Base-by-base conservation (phyloP, 64 coral and sea anemone species). In the Catalaphyllia jardinei region DNA sequence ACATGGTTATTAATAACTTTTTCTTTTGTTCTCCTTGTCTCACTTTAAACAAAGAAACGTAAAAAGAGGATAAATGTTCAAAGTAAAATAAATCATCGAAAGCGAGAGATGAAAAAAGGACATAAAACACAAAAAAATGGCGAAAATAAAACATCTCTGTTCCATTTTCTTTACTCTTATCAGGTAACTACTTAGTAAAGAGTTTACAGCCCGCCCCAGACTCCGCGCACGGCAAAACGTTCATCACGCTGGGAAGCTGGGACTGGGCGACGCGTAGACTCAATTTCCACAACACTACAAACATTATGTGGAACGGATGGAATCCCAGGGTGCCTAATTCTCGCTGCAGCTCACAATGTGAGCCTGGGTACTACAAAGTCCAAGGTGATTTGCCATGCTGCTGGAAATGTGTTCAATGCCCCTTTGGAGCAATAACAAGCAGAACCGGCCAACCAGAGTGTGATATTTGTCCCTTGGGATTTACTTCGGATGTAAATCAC, bases 131-230 rank as follows among this genome's bases (percentile, higher is more conserved):
- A 46, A 46, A 4, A n/a, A 46, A 4, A 3, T 46, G 42, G 42
- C 4, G 42, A 46, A 46, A 16, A 57, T 13, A 57, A 57, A 57
- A 57, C 11, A 14, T 57, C 15, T 57, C 15, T 57, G 54, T 16
- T 12, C 54, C 54, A 14, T 57, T 57, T 57, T 57, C 54, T 57
- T 1, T 57, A 57, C 15, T 78, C 49, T 79, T 29, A 39, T 20
- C 24, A 96, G 94, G 94, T 11, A 93, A 96, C 80, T 96, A 93
- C 27, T 51, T 96, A 19, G 89, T 96, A 9, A 96, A 96, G 80
- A 96, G 88, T 60, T 92, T 96, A 60, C 94, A 96, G 18, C 91
- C 83, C 0, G 91, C 93, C 60, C 25, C 19, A 20, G 33, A 29
- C 15, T 62, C 52, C 19, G 9, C 31, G 52, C 52, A 93, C 33